Evolutionary conservation across 2,113 vertebrate species (phyloP), one percentile per base, ranked within the genome.

Genomic region (Leucopternis melanops): DNA sequence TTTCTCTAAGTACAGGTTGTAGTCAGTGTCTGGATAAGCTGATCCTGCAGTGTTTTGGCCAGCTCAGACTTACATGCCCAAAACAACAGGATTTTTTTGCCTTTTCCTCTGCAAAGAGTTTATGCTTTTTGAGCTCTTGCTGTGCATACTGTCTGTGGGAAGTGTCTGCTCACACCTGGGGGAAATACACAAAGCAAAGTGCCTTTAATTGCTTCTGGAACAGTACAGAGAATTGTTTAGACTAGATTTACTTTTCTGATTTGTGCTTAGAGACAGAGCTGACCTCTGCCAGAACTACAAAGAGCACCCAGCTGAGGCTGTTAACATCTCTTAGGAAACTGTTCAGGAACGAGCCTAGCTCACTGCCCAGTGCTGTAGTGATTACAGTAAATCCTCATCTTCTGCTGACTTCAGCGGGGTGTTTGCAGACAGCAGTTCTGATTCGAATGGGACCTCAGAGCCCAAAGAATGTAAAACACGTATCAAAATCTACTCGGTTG

Each of bases 311-410:
- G 93, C 96, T 96, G 95, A 95, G 94, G 81, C 88, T 95, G 88
- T 96, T 95, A 94, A 92, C 57, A 75, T 96, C 95, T 97, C 96
- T 96, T 96, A 97, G 92, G 95, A 95, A 96, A 97, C 94, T 90
- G 90, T 66, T 95, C 92, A 96, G 93, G 93, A 96, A 95, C 40
- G 57, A 95, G 88, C 81, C 40, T 86, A 84, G 81, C 74, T 96
- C 95, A 49, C 78, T 93, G 81, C 58, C 66, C 62, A 72, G 83
- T 73, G 85, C 86, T 96, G 58, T 55, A 72, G 90, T 88, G 74
- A 96, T 97, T 96, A 96, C 88, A 92, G 93, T 96, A 96, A 97
- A 97, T 96, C 97, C 90, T 86, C 91, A 26, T 96, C 90, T 96
- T 95, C 86, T 97, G 96, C 96, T 96, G 96, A 96, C 90, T 97